Conservation (phyloP, 2,113 vertebrate genomes). For the Brachyistius frenatus region DNA sequence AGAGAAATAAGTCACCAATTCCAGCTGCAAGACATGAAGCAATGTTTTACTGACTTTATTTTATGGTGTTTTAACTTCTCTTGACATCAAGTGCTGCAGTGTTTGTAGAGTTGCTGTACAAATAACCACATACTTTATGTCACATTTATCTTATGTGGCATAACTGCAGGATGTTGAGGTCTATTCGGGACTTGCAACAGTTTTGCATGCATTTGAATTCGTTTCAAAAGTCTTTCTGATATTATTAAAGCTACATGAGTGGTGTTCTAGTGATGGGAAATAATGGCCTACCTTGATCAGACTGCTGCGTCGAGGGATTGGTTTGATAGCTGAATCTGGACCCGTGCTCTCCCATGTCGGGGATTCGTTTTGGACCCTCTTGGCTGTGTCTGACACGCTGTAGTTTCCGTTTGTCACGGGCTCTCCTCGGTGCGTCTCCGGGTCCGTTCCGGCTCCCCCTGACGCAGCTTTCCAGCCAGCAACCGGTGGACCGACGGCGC, state of each 20-base stretch:
- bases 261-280: background rate
- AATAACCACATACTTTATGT: background rate
- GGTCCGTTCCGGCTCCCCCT: conserved; percentile 64
- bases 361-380: conserved; percentile 64
- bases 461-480: conserved; percentile 65
- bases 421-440: conserved; percentile 77
- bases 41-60: conserved; percentile 2
- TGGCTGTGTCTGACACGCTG: conserved; percentile 74
- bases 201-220: background rate
- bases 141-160: background rate
- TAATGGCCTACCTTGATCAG: conserved; percentile 91
- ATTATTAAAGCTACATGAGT: background rate
- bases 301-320: conserved; percentile 91
- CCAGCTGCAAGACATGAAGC: background rate
- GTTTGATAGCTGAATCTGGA: conserved; percentile 61
- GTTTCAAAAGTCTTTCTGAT: no score
- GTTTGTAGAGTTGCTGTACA: background rate
- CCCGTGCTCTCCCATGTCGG: conserved; percentile 81
- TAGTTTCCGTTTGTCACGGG: conserved; percentile 92
- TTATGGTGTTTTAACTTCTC: background rate
- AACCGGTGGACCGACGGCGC: conserved; percentile 57
- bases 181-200: conserved; percentile 7
- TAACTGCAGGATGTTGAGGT: background rate
- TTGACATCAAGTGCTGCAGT: conserved; percentile 21
- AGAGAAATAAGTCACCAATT: background rate